A percentile compares a stretch with the other conserved stretches of the same genome.
Conservation (phyloP, 2,888 invertebrate genomes). For the Silvanus unidentatus region DNA sequence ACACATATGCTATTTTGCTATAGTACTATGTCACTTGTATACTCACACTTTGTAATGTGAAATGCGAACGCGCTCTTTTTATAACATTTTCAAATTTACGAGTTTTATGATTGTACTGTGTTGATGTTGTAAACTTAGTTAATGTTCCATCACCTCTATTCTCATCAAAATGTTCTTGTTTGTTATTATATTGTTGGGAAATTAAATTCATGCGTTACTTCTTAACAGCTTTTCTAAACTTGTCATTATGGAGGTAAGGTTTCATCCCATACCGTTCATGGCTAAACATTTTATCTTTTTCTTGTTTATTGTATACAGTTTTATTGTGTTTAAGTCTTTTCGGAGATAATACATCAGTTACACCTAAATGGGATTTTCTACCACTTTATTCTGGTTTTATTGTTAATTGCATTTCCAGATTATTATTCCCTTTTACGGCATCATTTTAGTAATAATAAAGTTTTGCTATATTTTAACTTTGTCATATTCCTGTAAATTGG, state of each 20-base stretch:
- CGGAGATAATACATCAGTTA: too few species aligned
- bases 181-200: conserved; percentile 17
- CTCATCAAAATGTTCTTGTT: conserved; percentile 35
- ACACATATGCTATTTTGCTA: not conserved
- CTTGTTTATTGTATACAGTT: too few species aligned
- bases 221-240: conserved; percentile 29
- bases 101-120: conserved; percentile 4
- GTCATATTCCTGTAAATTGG: too few species aligned
- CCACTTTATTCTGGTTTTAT: too few species aligned
- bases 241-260: conserved; percentile 14
- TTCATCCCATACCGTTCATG: too few species aligned
- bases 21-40: not conserved
- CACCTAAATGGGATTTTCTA: too few species aligned
- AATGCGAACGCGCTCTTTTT: not conserved
- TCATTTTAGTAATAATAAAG: too few species aligned
- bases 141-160: conserved; percentile 37
- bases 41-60: not conserved
- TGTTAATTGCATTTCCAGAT: too few species aligned
- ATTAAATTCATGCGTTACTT: conserved; percentile 35
- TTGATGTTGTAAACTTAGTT: conserved; percentile 33
- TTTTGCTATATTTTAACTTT: too few species aligned
- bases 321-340: too few species aligned
- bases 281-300: too few species aligned
- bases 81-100: conserved; percentile 1
- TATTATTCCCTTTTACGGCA: too few species aligned